phyloP scores from a whole-genome alignment of 2,888 invertebrate genomes.

The Nowickia ferox region DNA sequence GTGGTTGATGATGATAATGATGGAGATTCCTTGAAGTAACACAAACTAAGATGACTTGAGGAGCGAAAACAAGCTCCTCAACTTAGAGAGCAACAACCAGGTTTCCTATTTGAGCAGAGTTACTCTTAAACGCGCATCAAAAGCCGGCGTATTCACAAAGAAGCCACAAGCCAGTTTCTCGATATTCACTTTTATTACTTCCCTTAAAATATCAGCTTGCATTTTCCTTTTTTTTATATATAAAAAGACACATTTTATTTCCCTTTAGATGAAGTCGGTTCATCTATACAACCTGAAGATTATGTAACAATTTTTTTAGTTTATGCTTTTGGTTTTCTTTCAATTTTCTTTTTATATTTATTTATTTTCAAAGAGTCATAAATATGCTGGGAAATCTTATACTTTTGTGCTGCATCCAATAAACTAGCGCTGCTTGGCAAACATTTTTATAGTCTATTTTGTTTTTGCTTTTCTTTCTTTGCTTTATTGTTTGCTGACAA shows the following conservation, averaged over 20 bases:
- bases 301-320: conserved; percentile 47
- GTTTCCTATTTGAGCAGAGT: too few relatives aligned
- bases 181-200: neutral
- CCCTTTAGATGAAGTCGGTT: conserved; percentile 33
- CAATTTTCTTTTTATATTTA: neutral
- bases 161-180: neutral
- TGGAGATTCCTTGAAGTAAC: too few relatives aligned
- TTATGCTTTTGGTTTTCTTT: conserved; percentile 17
- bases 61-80: too few relatives aligned
- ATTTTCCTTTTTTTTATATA: neutral
- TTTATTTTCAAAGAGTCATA: conserved; percentile 15
- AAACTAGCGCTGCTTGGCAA: conserved; percentile 45
- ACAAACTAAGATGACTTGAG: too few relatives aligned
- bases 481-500: conserved; percentile 44
- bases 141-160: too few relatives aligned
- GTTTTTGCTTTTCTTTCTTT: conserved; percentile 4
- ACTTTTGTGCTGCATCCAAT: neutral
- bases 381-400: conserved; percentile 55
- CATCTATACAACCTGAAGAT: conserved; percentile 15
- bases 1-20: too few relatives aligned
- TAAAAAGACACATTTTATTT: conserved; percentile 37
- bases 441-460: conserved; percentile 19
- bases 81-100: too few relatives aligned
- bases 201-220: conserved; percentile 37
- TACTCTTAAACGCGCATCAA: too few relatives aligned